A percentile compares a stretch with the other conserved stretches of the same genome.
Evolutionary conservation across 2,888 invertebrate genomes (phyloP).

Genomic region (Pterostichus niger): DNA sequence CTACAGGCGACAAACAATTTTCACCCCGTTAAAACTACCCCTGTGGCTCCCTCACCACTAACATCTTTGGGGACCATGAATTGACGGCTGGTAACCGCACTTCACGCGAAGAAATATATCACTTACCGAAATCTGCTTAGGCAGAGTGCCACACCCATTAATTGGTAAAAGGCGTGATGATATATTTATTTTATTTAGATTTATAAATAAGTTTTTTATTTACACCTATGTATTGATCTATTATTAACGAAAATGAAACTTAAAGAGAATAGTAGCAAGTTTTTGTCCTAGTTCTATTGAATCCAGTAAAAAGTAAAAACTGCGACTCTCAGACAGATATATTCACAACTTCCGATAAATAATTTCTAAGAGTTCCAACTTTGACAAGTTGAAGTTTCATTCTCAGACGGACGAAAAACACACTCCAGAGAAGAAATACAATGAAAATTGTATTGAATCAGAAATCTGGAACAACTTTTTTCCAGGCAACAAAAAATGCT

Average conservation of each 20-base stretch:
- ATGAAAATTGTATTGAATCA: constrained; percentile 35
- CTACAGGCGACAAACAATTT: too few relatives aligned
- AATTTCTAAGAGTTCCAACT: constrained; percentile 25
- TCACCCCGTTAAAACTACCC: too few relatives aligned
- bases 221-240: constrained; percentile 10
- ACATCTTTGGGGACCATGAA: too few relatives aligned
- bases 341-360: constrained; percentile 38
- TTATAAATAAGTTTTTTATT: constrained; percentile 27
- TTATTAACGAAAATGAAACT: constrained; percentile 21
- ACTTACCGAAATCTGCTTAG: too few relatives aligned
- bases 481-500: neutral
- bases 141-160: too few relatives aligned
- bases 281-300: constrained; percentile 33
- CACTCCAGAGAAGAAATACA: constrained; percentile 16
- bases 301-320: neutral
- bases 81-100: too few relatives aligned
- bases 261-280: constrained; percentile 12
- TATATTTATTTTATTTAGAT: neutral
- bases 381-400: constrained; percentile 10
- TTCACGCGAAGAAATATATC: too few relatives aligned
- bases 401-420: constrained; percentile 11
- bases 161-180: too few relatives aligned
- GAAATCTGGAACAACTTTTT: neutral
- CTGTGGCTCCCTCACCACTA: too few relatives aligned
- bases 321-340: constrained; percentile 1